Conservation (phyloP, 2,113 vertebrate species). For the Stigmatopora argus region DNA sequence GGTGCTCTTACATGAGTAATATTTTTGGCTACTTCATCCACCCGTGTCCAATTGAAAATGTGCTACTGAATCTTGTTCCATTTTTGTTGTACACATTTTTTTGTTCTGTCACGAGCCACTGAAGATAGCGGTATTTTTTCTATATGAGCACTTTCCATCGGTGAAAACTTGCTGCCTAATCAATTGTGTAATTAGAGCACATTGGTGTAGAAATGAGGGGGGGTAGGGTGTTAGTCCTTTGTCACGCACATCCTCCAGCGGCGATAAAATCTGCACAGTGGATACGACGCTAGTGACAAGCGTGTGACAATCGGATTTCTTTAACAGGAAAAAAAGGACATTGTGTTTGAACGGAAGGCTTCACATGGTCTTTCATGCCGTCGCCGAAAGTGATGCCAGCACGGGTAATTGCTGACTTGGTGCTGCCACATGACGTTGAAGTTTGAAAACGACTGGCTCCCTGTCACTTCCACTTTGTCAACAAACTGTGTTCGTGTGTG, state of each 20-base stretch:
- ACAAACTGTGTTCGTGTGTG: slow-evolving; percentile 23
- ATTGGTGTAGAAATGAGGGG: slow-evolving; percentile 8
- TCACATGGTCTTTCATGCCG: slow-evolving; percentile 44
- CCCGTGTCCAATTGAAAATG: background rate
- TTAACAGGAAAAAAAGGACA: slow-evolving; percentile 1
- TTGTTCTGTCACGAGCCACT: slow-evolving; percentile 4
- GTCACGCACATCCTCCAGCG: slow-evolving; percentile 13
- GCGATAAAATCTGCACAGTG: slow-evolving; percentile 14
- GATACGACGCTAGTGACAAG: slow-evolving; percentile 23
- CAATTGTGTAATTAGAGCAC: slow-evolving; percentile 36
- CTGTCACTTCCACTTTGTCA: slow-evolving; percentile 21
- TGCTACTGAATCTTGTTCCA: slow-evolving; percentile 9
- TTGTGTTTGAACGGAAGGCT: slow-evolving; percentile 28
- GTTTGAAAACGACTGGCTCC: slow-evolving; percentile 18
- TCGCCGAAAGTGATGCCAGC: slow-evolving; percentile 33
- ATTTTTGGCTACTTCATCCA: too few species aligned
- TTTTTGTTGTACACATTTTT: background rate
- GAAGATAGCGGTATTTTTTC: slow-evolving; percentile 12
- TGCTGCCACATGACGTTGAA: slow-evolving; percentile 32
- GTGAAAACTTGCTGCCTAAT: slow-evolving; percentile 25
- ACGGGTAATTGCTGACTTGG: slow-evolving; percentile 37
- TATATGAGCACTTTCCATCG: slow-evolving; percentile 9
- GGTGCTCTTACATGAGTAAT: background rate
- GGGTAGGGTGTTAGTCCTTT: background rate
- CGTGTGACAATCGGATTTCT: slow-evolving; percentile 22